Evolutionary conservation across 2,113 vertebrate genomes (phyloP).

Genomic region (Toxotes jaculatrix): DNA sequence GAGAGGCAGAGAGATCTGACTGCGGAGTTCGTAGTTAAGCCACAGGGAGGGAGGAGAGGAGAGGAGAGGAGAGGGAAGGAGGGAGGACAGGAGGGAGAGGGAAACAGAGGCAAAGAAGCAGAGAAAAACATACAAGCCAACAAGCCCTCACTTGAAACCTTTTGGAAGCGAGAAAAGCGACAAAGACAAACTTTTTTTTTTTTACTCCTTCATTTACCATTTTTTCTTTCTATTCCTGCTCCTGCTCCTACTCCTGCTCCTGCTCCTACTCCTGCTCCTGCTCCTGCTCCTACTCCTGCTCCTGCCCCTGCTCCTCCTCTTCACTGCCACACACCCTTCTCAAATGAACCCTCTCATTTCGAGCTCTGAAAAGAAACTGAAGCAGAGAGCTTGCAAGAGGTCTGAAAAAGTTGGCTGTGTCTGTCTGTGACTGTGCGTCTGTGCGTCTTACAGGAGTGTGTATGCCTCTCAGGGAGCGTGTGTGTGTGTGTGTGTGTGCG

Average conservation of each 20-base stretch:
- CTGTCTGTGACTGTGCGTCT: slow-evolving; percentile 77
- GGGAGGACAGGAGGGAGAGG: slow-evolving; percentile 13
- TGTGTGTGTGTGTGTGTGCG: slow-evolving; percentile 28
- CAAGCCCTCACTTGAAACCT: slow-evolving; percentile 54
- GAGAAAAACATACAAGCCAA: slow-evolving; percentile 25
- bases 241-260: slow-evolving; percentile 30
- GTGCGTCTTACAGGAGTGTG: slow-evolving; percentile 67
- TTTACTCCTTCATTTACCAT: slow-evolving; percentile 18
- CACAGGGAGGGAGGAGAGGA: slow-evolving; percentile 49
- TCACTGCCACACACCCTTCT: slow-evolving; percentile 62
- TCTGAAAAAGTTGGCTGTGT: slow-evolving; percentile 76
- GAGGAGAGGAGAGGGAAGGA: slow-evolving; percentile 8
- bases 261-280: slow-evolving; percentile 28
- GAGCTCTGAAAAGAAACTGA: slow-evolving; percentile 64
- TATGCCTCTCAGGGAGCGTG: slow-evolving; percentile 37
- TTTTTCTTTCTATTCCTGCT: slow-evolving; percentile 17
- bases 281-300: slow-evolving; percentile 29
- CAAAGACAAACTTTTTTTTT: slow-evolving; percentile 42
- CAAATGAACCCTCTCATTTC: slow-evolving; percentile 58
- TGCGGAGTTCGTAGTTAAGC: slow-evolving; percentile 69
- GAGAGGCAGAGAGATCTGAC: slow-evolving; percentile 56
- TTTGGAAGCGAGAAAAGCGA: slow-evolving; percentile 37
- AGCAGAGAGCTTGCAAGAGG: slow-evolving; percentile 56
- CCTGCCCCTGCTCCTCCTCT: slow-evolving; percentile 29
- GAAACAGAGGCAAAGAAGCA: slow-evolving; percentile 33